Evolutionary conservation across 2,113 vertebrate species (phyloP).

Genomic region (Isurus oxyrinchus): DNA sequence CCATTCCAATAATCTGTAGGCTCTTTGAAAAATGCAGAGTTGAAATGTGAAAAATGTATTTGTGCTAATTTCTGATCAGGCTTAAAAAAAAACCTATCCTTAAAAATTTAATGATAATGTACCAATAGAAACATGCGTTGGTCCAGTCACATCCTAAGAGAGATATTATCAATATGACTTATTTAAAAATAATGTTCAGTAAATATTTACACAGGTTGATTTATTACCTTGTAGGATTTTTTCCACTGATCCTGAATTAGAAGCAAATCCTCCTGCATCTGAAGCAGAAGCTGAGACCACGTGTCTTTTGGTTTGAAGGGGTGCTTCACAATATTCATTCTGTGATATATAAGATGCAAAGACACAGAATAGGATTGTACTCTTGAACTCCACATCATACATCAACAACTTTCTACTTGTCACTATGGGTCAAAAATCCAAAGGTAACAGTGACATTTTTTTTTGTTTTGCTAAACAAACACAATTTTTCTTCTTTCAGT

Average conservation of each 20-base stretch:
- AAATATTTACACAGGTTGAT: background rate
- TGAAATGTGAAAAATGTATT: background rate
- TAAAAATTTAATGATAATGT: background rate
- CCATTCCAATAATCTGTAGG: background rate
- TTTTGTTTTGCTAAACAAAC: background rate
- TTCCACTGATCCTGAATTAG: slow-evolving; percentile 17
- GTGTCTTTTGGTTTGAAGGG: background rate
- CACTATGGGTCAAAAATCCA: background rate
- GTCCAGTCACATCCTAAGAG: background rate
- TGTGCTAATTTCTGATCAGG: background rate
- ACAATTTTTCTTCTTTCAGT: background rate
- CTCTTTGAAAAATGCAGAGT: background rate
- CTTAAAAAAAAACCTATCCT: background rate
- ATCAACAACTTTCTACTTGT: background rate
- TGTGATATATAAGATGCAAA: background rate
- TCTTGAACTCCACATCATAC: background rate
- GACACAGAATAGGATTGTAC: background rate
- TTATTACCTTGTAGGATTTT: slow-evolving; percentile 2
- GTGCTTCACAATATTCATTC: background rate
- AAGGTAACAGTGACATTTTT: background rate
- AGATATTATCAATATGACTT: background rate
- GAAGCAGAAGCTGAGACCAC: background rate
- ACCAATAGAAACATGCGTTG: background rate
- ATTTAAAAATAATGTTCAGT: background rate
- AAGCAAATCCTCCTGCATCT: slow-evolving; percentile 13